These are phyloP conservation scores for Pheosia gnoma DNA, from an alignment of 2,888 invertebrate genomes.

Conservation along the genomic window DNA sequence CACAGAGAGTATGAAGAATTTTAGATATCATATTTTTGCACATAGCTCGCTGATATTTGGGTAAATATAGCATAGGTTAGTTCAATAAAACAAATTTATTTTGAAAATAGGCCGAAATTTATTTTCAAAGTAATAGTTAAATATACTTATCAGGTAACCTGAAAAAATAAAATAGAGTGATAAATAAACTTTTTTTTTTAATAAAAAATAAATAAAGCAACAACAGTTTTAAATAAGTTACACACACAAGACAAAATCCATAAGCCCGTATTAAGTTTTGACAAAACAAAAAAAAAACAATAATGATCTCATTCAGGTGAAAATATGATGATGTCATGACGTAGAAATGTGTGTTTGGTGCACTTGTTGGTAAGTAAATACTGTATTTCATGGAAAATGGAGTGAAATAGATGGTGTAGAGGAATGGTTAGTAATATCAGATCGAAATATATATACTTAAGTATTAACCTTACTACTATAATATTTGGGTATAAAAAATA, in stretches of 20 bases:
- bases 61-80: not conserved
- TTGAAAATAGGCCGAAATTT: slow-evolving; percentile 9
- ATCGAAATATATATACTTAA: no score
- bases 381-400: no score
- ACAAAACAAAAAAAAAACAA: not conserved
- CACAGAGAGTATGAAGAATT: no score
- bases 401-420: no score
- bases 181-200: not conserved
- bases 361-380: no score
- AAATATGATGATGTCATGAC: no score
- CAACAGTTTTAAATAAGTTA: not conserved
- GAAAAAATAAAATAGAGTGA: slow-evolving; percentile 9
- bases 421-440: no score
- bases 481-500: no score
- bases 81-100: slow-evolving; percentile 5
- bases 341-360: no score
- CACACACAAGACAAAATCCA: not conserved
- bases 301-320: not conserved
- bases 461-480: no score
- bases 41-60: no score
- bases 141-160: slow-evolving; percentile 8
- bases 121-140: slow-evolving; percentile 8
- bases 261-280: not conserved
- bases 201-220: not conserved
- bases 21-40: no score